These are phyloP conservation scores for Sarcophaga caerulescens DNA, from an alignment of 2,888 invertebrate species.

Conservation along the genomic window DNA sequence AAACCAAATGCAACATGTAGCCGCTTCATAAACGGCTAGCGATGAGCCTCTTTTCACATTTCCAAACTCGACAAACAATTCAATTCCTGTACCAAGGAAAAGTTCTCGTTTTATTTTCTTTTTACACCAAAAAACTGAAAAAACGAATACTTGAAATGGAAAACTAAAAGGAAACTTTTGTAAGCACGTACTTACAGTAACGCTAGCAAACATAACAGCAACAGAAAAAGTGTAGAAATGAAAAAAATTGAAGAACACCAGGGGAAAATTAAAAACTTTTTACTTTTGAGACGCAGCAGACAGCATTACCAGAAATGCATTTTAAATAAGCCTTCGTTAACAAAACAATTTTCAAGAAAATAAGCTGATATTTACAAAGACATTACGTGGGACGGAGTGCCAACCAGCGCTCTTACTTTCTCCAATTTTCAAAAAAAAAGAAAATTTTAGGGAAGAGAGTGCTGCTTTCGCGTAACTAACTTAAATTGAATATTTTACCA, in stretches of 20 bases:
- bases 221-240: neutral
- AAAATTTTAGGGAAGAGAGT: neutral
- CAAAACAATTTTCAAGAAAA: slow-evolving; percentile 58
- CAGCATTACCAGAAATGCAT: slow-evolving; percentile 58
- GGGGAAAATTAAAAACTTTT: slow-evolving; percentile 60
- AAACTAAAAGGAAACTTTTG: slow-evolving; percentile 56
- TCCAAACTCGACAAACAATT: too few species aligned
- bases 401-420: too few species aligned
- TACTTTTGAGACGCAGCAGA: slow-evolving; percentile 7
- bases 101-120: too few species aligned
- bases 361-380: slow-evolving; percentile 58
- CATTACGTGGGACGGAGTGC: slow-evolving; percentile 19
- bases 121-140: too few species aligned
- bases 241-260: slow-evolving; percentile 21
- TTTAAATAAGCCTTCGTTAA: slow-evolving; percentile 62
- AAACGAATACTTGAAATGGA: neutral
- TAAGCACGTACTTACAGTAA: slow-evolving; percentile 51
- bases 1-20: too few species aligned
- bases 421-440: neutral
- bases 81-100: too few species aligned
- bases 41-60: too few species aligned
- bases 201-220: too few species aligned
- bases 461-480: slow-evolving; percentile 11
- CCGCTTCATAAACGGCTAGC: too few species aligned
- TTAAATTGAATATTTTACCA: slow-evolving; percentile 59